phyloP scores from a whole-genome alignment of 2,888 invertebrate genomes.

The Drymonia ruficornis region DNA sequence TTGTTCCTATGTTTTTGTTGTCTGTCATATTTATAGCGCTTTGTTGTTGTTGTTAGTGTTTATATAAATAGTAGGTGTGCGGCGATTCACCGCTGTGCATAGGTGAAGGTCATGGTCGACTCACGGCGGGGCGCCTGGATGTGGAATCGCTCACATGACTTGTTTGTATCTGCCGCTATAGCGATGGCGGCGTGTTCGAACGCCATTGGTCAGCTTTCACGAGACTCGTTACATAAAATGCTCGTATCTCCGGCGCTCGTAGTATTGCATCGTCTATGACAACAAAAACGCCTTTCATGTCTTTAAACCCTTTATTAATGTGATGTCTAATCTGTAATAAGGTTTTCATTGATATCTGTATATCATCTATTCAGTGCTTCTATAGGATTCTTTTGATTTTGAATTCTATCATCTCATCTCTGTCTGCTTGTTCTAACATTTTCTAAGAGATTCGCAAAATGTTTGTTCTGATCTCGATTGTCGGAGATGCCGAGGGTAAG shows the following conservation, averaged over 20 bases:
- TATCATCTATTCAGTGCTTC: not conserved
- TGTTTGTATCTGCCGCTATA: constrained; percentile 46
- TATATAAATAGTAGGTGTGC: constrained; percentile 50
- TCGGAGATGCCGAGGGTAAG: constrained; percentile 15
- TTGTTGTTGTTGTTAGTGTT: constrained; percentile 41
- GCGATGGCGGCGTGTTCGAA: constrained; percentile 52
- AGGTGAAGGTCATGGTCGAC: constrained; percentile 74
- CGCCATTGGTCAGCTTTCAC: constrained; percentile 62
- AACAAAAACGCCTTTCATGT: not conserved
- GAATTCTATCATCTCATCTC: not conserved
- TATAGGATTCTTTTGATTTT: not conserved
- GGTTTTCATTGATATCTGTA: too few relatives aligned
- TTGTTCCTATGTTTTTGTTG: constrained; percentile 28
- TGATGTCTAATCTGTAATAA: too few relatives aligned
- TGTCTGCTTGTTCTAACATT: not conserved
- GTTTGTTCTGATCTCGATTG: not conserved
- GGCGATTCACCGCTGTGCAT: constrained; percentile 50
- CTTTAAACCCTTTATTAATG: not conserved
- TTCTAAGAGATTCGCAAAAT: not conserved
- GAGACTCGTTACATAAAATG: constrained; percentile 47
- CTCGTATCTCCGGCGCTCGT: constrained; percentile 17
- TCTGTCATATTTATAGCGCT: constrained; percentile 36
- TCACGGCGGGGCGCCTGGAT: constrained; percentile 52
- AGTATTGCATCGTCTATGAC: not conserved
- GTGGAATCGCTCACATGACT: constrained; percentile 67